A percentile compares a stretch with the other conserved stretches of the same genome.
Conservation (phyloP, 2,888 invertebrate genomes). For the Lumbricus terrestris region DNA sequence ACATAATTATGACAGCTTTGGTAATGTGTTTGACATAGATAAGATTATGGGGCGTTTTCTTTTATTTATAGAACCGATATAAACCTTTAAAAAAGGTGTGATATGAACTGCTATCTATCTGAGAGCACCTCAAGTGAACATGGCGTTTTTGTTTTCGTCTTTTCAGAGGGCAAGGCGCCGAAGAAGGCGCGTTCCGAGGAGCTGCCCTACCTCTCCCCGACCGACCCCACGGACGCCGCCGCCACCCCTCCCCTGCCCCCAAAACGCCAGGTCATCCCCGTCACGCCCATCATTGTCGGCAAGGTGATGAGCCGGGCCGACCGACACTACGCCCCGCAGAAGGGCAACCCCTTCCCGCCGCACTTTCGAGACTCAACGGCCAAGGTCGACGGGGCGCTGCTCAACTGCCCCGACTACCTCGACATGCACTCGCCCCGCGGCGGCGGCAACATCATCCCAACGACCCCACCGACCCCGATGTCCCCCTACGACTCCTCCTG, state of each 20-base stretch:
- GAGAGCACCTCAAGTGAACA: background rate
- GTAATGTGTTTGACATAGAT: too few relatives aligned
- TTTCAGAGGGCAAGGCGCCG: conserved; percentile 32
- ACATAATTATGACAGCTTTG: too few relatives aligned
- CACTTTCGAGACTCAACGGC: conserved; percentile 46
- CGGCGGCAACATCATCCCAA: conserved; percentile 48
- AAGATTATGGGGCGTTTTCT: too few relatives aligned
- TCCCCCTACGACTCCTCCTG: conserved; percentile 7
- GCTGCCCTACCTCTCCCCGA: background rate
- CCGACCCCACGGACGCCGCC: background rate
- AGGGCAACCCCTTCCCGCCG: conserved; percentile 49
- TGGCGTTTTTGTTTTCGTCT: background rate
- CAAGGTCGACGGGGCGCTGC: conserved; percentile 47
- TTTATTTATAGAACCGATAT: too few relatives aligned
- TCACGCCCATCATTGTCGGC: conserved; percentile 70
- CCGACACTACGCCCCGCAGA: conserved; percentile 57
- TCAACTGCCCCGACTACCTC: conserved; percentile 55
- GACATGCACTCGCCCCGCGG: conserved; percentile 71
- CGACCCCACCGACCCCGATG: conserved; percentile 46
- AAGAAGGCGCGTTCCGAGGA: conserved; percentile 35
- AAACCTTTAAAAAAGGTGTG: too few relatives aligned
- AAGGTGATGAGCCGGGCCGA: conserved; percentile 74
- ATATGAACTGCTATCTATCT: too few relatives aligned
- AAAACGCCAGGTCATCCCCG: conserved; percentile 62
- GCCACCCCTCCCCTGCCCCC: conserved; percentile 14